Evolutionary conservation across 2,888 invertebrate genomes (phyloP).

Genomic region (Platycnemis pennipes): DNA sequence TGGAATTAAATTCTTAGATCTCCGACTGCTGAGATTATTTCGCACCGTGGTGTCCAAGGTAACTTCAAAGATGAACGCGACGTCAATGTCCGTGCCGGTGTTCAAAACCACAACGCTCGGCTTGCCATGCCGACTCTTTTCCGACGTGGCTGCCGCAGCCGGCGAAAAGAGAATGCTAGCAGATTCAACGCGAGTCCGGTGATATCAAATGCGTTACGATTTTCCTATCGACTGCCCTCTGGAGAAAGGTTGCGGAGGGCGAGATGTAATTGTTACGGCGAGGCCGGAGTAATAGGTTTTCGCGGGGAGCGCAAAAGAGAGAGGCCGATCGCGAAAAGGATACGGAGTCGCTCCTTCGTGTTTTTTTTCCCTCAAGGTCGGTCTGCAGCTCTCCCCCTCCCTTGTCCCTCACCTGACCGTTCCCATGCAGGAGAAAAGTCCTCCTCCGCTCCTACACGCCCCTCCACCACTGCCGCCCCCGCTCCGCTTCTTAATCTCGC

Average conservation of each 20-base stretch:
- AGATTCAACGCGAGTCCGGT: too few species aligned
- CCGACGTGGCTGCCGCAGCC: too few species aligned
- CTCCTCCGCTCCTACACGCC: neutral
- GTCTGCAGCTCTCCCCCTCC: neutral
- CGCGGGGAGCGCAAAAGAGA: neutral
- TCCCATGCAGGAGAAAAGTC: too few species aligned
- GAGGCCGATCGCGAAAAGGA: neutral
- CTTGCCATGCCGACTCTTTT: too few species aligned
- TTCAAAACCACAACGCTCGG: too few species aligned
- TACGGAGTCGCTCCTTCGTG: neutral
- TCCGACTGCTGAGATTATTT: too few species aligned
- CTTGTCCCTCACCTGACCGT: neutral
- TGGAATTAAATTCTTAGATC: too few species aligned
- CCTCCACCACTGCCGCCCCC: neutral
- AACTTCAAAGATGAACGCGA: too few species aligned
- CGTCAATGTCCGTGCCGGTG: too few species aligned
- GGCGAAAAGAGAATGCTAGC: too few species aligned
- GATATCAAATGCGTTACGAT: neutral
- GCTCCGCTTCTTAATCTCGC: slow-evolving; percentile 5
- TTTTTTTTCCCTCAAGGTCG: slow-evolving; percentile 9
- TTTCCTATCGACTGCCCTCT: neutral
- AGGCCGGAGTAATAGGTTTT: neutral
- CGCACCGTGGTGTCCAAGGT: too few species aligned
- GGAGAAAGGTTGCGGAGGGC: neutral
- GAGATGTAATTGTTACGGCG: slow-evolving; percentile 37